phyloP scores from a whole-genome alignment of 2,113 vertebrate species.

The Cebidichthys violaceus region DNA sequence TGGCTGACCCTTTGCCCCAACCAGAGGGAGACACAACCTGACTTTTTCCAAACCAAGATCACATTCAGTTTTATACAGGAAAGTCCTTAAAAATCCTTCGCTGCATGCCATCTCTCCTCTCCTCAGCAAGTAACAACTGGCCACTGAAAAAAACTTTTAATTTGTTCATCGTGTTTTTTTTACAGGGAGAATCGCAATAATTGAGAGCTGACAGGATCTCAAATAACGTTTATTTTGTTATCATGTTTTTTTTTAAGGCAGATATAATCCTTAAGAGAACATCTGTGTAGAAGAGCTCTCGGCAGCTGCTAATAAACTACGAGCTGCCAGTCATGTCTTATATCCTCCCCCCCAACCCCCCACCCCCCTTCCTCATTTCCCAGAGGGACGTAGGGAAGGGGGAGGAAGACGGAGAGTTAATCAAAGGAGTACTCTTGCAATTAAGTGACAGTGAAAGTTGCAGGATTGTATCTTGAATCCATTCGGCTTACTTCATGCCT shows the following conservation, averaged over 20 bases:
- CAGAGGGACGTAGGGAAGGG: slow-evolving; percentile 34
- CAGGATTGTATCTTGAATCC: slow-evolving; percentile 74
- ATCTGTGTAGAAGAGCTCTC: slow-evolving; percentile 63
- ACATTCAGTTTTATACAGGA: not conserved
- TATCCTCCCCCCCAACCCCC: slow-evolving; percentile 11
- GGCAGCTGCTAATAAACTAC: slow-evolving; percentile 72
- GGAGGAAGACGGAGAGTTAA: slow-evolving; percentile 61
- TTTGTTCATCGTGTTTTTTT: slow-evolving; percentile 37
- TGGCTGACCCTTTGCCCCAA: not conserved
- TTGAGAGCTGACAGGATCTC: slow-evolving; percentile 34
- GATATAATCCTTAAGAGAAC: slow-evolving; percentile 69
- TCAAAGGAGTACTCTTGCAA: slow-evolving; percentile 76
- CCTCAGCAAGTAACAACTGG: not conserved
- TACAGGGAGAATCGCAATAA: slow-evolving; percentile 32
- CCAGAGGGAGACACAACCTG: not conserved
- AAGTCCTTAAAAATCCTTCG: not conserved
- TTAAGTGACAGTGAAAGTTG: slow-evolving; percentile 75
- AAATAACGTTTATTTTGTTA: slow-evolving; percentile 43
- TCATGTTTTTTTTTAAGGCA: slow-evolving; percentile 20
- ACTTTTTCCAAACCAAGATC: not conserved
- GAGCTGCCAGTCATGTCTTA: slow-evolving; percentile 70
- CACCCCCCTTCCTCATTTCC: slow-evolving; percentile 39
- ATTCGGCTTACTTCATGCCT: slow-evolving; percentile 71
- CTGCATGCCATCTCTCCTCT: not conserved
- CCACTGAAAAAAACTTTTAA: slow-evolving; percentile 20